Conservation (phyloP, 2,113 vertebrate species). For the Sander lucioperca region DNA sequence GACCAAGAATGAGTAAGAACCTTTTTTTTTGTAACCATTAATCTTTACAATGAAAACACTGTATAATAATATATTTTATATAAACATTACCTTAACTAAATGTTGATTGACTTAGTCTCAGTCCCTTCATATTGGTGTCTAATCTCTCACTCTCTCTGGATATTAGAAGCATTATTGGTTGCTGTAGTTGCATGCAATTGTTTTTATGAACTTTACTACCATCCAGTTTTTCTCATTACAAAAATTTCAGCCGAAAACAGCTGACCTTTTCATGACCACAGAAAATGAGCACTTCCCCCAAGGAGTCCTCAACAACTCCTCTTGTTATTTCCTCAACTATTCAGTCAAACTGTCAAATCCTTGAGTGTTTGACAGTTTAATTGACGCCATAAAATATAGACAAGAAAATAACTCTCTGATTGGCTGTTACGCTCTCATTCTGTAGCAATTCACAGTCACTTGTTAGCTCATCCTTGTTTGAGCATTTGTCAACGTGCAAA, state of each 20-base stretch:
- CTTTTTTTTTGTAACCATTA: neutral
- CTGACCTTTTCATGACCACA: neutral
- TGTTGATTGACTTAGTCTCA: neutral
- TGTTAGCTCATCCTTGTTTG: too few relatives aligned
- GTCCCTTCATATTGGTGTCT: neutral
- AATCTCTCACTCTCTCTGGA: too few relatives aligned
- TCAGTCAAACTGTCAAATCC: constrained; percentile 1
- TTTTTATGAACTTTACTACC: neutral
- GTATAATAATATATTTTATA: too few relatives aligned
- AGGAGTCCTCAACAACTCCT: constrained; percentile 12
- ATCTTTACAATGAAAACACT: neutral
- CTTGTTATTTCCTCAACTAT: neutral
- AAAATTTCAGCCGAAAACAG: constrained; percentile 3
- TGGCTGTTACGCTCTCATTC: constrained; percentile 3
- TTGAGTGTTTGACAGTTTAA: constrained; percentile 1
- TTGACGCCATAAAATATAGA: constrained; percentile 14
- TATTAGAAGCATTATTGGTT: neutral
- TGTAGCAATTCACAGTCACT: constrained; percentile 22
- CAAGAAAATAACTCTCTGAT: constrained; percentile 29
- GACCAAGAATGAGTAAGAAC: neutral
- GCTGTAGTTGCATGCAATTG: neutral
- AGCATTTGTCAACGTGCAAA: too few relatives aligned
- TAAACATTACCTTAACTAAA: neutral
- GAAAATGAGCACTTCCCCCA: constrained; percentile 28
- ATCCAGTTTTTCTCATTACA: neutral